Base-by-base conservation (phyloP, 1,140 invertebrate genomes). In the Nylanderia fulva region DNA sequence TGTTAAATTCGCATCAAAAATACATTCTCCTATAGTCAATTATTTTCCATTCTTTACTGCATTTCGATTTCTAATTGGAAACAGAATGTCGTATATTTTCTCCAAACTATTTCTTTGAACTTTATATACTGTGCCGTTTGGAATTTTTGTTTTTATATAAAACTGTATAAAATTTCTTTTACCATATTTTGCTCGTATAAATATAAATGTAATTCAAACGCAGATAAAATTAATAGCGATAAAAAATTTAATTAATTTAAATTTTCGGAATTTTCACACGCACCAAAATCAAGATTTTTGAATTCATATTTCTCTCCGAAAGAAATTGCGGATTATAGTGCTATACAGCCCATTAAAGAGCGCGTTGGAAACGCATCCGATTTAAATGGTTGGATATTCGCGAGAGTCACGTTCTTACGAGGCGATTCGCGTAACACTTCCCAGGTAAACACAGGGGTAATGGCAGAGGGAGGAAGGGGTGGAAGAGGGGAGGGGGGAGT, bases 381-480 rank as follows among this genome's bases (percentile, higher is more conserved):
- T 18, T 56, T 11, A 56, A 18, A 9, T 29, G 21, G 33, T 61
- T 21, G n/a, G 27, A 6, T 42, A 27, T 13, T 56, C n/a, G 29
- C 42, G 27, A 76, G 24, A 24, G 61, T 68, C 68, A 36, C 39
- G 76, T 54, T 69, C 45, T 39, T 79, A 45, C 33, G 45, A 72
- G 52, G 21, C 64, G 48, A 39, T 56, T 36, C 33, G 63, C 52
- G 76, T 58, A 69, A 69, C 64, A 79, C 77, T 80, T 80, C 33
- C 64, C 77, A 24, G 24, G 21, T 2, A 24, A 69, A 33, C 27
- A 27, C 48, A 63, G 66, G 69, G 68, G 79, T 56, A 64, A 48
- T 39, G 58, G 42, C 27, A 63, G 11, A 36, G 68, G 58, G 11
- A 36, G 68, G 58, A 33, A 33, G 29, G 29, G 29, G 29, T 1